Evolutionary conservation across 1,140 invertebrate species (phyloP), one percentile per base, ranked within the genome.

Genomic region (Coelopa frigida): DNA sequence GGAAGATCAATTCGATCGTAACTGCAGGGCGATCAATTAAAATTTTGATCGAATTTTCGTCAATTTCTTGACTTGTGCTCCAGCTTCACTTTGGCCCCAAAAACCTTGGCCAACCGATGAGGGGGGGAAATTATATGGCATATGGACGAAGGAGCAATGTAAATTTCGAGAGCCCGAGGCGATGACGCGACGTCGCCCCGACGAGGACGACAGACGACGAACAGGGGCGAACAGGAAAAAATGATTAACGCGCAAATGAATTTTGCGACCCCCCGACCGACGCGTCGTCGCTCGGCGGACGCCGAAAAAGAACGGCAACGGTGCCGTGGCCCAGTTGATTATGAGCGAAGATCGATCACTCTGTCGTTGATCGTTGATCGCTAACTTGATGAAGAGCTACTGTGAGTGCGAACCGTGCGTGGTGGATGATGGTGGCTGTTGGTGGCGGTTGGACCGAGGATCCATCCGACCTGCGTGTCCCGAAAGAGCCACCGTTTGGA

Each of bases 41-140:
- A 66, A 66, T 66, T 66, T 66, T 66, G 63, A 66, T 66, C 63
- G 63, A 66, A 66, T 66, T 66, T 66, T 66, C 62, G 62, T 66
- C 63, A 66, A 66, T 66, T 66, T 66, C 57, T 66, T 66, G 63
- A 66, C 63, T 66, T 66, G 63, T 63, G 62, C 62, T 27, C 42
- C 35, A 3, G 17, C 35, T 20, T 15, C 35, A 37, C 18, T 20
- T 21, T 14, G 10, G 22, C 11, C 14, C 10, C 17, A 14, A 6
- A 14, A 17, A 37, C 17, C n/a, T n/a, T 61, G 61, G 58, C 58
- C 57, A 46, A n/a, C n/a, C n/a, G n/a, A n/a, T n/a, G n/a, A n/a
- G n/a, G n/a, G n/a, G n/a, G n/a, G n/a, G n/a, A n/a, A n/a, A n/a
- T n/a, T n/a, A n/a, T n/a, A n/a, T n/a, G n/a, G n/a, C n/a, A n/a